These are phyloP conservation scores for Pogonocichla stellata DNA, from an alignment of 2,113 vertebrate genomes.

Conservation along the genomic window DNA sequence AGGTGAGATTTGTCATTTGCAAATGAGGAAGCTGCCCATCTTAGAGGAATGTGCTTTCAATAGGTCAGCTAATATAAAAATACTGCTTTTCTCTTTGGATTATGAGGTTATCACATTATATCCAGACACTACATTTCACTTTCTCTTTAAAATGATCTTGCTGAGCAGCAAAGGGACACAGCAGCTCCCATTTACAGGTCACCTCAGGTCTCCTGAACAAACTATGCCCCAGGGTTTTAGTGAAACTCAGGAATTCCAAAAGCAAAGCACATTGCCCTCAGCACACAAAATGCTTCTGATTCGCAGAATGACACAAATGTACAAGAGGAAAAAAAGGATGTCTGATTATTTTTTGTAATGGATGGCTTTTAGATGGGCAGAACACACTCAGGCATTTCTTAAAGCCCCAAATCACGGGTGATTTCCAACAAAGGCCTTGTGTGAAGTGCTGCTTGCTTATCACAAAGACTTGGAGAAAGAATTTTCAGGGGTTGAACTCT, in stretches of 20 bases:
- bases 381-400: not conserved
- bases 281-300: constrained; percentile 46
- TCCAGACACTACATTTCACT: not conserved
- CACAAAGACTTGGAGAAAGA: not conserved
- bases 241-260: constrained; percentile 39
- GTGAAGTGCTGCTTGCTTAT: constrained; percentile 29
- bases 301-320: constrained; percentile 56
- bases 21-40: not conserved
- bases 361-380: constrained; percentile 51
- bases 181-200: constrained; percentile 43
- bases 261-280: constrained; percentile 48
- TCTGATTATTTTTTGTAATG: constrained; percentile 38
- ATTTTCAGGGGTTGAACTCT: not conserved
- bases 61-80: not conserved
- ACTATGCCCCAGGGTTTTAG: not conserved
- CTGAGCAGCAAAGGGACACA: not conserved
- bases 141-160: not conserved
- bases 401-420: constrained; percentile 18
- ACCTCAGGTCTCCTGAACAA: constrained; percentile 52
- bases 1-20: not conserved
- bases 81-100: constrained; percentile 13
- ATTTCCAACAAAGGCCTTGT: constrained; percentile 48
- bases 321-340: not conserved
- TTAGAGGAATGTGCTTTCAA: not conserved
- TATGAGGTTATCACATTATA: not conserved